A percentile compares a stretch with the other conserved stretches of the same genome.
Conservation (phyloP, 1,140 invertebrate species). For the Myzus persicae region DNA sequence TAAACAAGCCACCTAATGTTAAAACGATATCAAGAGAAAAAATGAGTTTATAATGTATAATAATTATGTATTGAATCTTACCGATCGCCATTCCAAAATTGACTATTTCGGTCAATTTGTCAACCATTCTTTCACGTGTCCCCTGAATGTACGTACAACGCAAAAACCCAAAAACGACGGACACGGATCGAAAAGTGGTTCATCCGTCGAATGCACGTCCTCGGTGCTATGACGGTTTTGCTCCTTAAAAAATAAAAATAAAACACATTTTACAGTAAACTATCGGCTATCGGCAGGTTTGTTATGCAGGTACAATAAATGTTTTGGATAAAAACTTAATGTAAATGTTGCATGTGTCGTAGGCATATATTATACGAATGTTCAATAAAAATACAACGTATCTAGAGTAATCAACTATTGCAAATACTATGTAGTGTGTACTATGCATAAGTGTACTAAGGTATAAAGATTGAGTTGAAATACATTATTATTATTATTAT, state of each 20-base stretch:
- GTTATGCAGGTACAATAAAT: too few relatives aligned
- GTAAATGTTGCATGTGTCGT: too few relatives aligned
- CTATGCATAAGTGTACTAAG: too few relatives aligned
- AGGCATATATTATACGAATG: too few relatives aligned
- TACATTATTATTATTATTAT: too few relatives aligned
- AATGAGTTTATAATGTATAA: neutral
- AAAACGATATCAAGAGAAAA: neutral
- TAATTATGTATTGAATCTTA: neutral
- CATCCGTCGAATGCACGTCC: neutral
- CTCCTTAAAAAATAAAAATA: neutral
- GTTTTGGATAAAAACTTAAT: too few relatives aligned
- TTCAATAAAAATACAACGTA: too few relatives aligned
- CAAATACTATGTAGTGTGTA: too few relatives aligned
- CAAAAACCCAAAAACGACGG: neutral
- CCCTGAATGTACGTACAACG: too few relatives aligned
- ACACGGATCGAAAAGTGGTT: neutral
- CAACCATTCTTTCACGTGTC: neutral
- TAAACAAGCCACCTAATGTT: neutral
- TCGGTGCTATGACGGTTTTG: neutral
- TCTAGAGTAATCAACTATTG: too few relatives aligned
- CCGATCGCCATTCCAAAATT: neutral
- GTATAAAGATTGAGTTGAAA: too few relatives aligned
- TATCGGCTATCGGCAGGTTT: too few relatives aligned
- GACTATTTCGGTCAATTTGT: neutral
- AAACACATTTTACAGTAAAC: neutral